Conservation (phyloP, 1,140 invertebrate species). For the Caenorhabditis briggsae region DNA sequence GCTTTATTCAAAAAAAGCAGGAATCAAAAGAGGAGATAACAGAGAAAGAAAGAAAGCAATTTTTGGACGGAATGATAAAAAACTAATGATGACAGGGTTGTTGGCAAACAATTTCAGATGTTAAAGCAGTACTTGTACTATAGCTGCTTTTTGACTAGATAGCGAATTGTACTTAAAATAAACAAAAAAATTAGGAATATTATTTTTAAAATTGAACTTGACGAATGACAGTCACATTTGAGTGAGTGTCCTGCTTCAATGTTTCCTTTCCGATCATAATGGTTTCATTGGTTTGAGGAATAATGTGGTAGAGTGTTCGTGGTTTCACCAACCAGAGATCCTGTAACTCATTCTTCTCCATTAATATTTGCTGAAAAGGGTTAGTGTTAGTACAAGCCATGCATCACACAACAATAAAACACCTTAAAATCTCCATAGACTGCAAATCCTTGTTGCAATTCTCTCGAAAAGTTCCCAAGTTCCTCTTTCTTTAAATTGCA, state of each 20-base stretch:
- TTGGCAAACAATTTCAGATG: neutral
- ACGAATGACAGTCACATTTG: neutral
- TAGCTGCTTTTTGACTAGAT: neutral
- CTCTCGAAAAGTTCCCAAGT: neutral
- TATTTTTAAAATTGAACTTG: neutral
- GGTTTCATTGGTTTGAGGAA: neutral
- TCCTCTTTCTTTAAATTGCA: neutral
- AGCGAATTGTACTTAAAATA: neutral
- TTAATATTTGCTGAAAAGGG: neutral
- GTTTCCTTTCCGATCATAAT: neutral
- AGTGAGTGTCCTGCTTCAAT: neutral
- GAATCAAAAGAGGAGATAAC: neutral
- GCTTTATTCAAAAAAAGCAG: neutral
- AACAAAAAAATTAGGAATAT: neutral
- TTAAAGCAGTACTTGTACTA: neutral
- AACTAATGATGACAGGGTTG: neutral
- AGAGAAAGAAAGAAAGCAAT: too few relatives aligned
- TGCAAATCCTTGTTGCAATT: constrained; percentile 13
- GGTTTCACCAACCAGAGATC: neutral
- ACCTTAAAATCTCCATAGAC: constrained; percentile 24
- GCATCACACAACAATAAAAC: neutral
- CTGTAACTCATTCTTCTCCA: neutral
- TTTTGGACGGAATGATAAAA: neutral
- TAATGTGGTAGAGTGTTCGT: neutral
- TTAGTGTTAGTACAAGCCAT: too few relatives aligned